Evolutionary conservation across 1,140 invertebrate genomes (phyloP).

Genomic region (Bombus terrestris): DNA sequence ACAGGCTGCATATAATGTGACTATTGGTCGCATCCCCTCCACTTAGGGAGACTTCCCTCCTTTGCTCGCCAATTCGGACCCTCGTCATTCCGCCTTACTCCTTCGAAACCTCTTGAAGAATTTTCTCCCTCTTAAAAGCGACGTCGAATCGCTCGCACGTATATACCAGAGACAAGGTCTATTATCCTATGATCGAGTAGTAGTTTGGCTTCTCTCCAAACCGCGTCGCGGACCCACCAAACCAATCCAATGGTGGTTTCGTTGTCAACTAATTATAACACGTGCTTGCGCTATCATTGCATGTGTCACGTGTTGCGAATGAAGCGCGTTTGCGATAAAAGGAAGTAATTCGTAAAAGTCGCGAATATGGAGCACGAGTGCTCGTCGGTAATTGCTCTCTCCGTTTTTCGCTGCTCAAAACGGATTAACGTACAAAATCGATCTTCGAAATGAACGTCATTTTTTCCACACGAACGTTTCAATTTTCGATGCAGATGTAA

Average conservation of each 20-base stretch:
- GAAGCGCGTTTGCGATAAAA: not conserved
- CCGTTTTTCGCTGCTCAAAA: too few relatives aligned
- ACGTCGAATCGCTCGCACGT: not conserved
- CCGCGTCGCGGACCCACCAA: not conserved
- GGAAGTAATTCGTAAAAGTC: not conserved
- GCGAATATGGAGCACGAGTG: too few relatives aligned
- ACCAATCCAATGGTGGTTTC: not conserved
- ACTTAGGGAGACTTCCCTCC: conserved; percentile 43
- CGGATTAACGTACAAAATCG: too few relatives aligned
- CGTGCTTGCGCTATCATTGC: conserved; percentile 7
- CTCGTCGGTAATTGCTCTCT: too few relatives aligned
- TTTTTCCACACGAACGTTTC: too few relatives aligned
- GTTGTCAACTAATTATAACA: not conserved
- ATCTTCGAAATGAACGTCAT: too few relatives aligned
- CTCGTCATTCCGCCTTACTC: not conserved
- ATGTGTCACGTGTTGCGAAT: not conserved
- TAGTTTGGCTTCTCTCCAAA: not conserved
- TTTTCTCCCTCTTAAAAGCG: not conserved
- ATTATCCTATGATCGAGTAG: not conserved
- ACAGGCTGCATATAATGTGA: conserved; percentile 60
- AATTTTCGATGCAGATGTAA: too few relatives aligned
- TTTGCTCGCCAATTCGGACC: conserved; percentile 7
- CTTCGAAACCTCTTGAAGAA: not conserved
- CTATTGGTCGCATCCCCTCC: conserved; percentile 52
- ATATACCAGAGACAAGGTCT: not conserved